Evolutionary conservation across 2,113 vertebrate species (phyloP), one percentile per base, ranked within the genome.

Genomic region (Tachysurus vachellii): DNA sequence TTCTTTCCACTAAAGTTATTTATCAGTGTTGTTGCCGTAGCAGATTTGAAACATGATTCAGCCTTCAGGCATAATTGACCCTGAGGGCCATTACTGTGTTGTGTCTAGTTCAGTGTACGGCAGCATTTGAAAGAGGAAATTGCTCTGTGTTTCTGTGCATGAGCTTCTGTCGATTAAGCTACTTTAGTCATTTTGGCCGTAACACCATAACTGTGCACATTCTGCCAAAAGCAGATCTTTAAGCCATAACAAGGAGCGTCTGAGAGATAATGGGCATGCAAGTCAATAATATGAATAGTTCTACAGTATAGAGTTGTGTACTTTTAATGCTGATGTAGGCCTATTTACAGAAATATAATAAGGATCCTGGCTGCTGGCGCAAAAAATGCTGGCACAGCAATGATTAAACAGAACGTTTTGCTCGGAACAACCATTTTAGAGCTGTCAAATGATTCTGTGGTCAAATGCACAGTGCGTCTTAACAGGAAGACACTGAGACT

Each of bases 41-140:
- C 42, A 64, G n/a, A 64, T 87, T 83, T 64, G 47, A 64, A 87
- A 87, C 68, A 75, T 75, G 80, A 64, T 76, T 75, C 80, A 82
- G 86, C 80, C 86, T 83, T 87, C 68, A 83, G 86, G 81, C 73
- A 68, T 83, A 79, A 84, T 56, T 84, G 86, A 84, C 86, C 81
- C 86, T 79, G 81, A 82, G 71, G 71, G 86, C 71, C 73, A 26
- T 64, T 77, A 42, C 47, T 68, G 28, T 84, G 59, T 87, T 87
- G 73, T 83, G 86, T 87, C 86, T 87, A 57, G 71, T 56, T 59
- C 61, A 84, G 70, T 7, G 73, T 75, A 87, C 82, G 62, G 71
- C 80, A 50, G 44, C 47, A 26, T 44, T 64, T 50, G 68, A 66
- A 36, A 54, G 71, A 47, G 86, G 80, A 76, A 82, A 76, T 53